Conservation (phyloP, 2,113 vertebrate species). For the Ifrita kowaldi region DNA sequence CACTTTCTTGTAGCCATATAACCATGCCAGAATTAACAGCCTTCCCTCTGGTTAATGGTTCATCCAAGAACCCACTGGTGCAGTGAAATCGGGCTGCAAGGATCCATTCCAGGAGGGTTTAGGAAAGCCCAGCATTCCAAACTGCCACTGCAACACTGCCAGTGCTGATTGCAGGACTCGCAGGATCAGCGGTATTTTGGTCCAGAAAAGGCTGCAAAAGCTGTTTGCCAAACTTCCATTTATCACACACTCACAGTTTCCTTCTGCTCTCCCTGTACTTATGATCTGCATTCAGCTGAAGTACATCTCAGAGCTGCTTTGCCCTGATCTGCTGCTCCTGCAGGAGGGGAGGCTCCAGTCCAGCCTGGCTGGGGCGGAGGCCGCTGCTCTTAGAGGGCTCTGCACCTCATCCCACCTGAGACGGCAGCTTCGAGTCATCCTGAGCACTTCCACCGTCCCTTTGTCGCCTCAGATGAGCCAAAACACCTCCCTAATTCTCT, state of each 20-base stretch:
- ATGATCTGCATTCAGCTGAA: not conserved
- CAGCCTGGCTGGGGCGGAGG: not conserved
- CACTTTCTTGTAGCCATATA: not conserved
- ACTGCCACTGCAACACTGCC: accelerated
- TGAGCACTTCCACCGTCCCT: not conserved
- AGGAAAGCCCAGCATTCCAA: not conserved
- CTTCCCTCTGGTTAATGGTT: not conserved
- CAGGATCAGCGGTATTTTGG: not conserved
- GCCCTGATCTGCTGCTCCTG: not conserved
- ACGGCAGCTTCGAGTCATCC: not conserved
- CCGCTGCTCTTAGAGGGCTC: not conserved
- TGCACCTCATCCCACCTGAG: not conserved
- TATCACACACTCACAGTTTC: not conserved
- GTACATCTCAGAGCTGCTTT: not conserved
- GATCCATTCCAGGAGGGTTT: not conserved
- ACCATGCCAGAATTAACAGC: not conserved
- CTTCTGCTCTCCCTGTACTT: not conserved
- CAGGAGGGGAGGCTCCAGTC: not conserved
- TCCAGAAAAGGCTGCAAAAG: not conserved
- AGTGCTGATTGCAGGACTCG: not conserved
- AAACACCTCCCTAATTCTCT: not conserved
- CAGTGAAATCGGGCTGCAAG: not conserved
- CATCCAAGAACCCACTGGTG: not conserved
- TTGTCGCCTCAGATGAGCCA: not conserved
- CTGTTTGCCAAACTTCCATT: not conserved